Evolutionary conservation across 2,113 vertebrate genomes (phyloP).

Genomic region (Empidonax traillii): DNA sequence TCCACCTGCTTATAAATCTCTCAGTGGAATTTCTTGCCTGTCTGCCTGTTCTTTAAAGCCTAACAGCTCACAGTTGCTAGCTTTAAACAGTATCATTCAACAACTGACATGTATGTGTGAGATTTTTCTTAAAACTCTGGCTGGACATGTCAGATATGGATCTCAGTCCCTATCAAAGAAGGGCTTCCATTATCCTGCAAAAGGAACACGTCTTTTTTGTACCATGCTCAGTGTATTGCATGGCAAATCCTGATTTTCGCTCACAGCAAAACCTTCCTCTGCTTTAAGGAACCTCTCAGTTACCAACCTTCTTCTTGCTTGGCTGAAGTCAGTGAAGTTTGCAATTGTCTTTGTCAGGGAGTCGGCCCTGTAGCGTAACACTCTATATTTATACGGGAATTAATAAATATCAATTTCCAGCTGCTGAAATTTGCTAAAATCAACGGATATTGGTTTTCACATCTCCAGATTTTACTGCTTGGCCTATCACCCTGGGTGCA

Average conservation of each 20-base stretch:
- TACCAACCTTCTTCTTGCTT: neutral
- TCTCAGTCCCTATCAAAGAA: neutral
- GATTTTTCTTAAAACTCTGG: neutral
- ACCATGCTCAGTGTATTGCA: neutral
- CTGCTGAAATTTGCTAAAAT: neutral
- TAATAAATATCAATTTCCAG: neutral
- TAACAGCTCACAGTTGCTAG: constrained; percentile 15
- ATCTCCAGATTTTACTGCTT: neutral
- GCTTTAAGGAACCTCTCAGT: neutral
- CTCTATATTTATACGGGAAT: neutral
- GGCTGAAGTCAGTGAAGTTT: neutral
- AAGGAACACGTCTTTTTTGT: neutral
- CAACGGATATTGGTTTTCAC: neutral
- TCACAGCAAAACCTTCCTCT: neutral
- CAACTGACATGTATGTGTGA: neutral
- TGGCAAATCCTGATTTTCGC: neutral
- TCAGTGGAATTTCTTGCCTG: constrained; percentile 41
- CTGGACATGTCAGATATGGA: neutral
- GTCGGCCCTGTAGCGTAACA: neutral
- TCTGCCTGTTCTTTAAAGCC: constrained; percentile 44
- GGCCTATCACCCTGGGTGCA: neutral
- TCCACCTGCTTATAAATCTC: constrained; percentile 45
- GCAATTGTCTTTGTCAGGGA: neutral
- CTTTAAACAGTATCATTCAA: constrained; percentile 56
- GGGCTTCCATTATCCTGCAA: neutral